Conservation (phyloP, 2,888 invertebrate species). For the Tetragnatha montana region DNA sequence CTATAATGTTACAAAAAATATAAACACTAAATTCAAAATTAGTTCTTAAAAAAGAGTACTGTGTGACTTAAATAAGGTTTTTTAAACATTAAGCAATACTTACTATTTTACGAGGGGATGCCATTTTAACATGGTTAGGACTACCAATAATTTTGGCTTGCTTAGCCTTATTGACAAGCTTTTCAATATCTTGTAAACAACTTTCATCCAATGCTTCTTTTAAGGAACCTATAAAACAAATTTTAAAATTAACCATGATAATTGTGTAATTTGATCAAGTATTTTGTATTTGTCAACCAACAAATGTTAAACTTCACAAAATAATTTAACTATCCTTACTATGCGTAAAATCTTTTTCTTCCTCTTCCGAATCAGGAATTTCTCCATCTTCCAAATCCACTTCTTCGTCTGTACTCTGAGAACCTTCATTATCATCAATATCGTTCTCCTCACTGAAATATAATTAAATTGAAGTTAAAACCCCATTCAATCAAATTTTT, state of each 20-base stretch:
- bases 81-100: background rate
- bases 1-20: no score
- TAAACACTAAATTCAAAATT: background rate
- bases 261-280: no score
- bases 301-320: background rate
- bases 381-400: constrained; percentile 72
- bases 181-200: constrained; percentile 49
- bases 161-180: constrained; percentile 37
- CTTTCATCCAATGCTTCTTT: constrained; percentile 58
- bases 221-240: constrained; percentile 39
- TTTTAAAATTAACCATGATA: background rate
- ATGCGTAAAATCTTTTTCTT: constrained; percentile 60
- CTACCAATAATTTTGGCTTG: constrained; percentile 4
- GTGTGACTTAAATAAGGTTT: background rate
- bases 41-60: background rate
- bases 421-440: constrained; percentile 47
- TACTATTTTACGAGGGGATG: constrained; percentile 44
- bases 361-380: constrained; percentile 71
- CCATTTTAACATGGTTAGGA: constrained; percentile 8
- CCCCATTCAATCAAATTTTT: no score
- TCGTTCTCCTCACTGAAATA: background rate
- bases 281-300: no score
- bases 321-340: constrained; percentile 18
- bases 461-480: background rate
- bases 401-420: constrained; percentile 57